Evolutionary conservation across 1,140 invertebrate species (phyloP), one percentile per base, ranked within the genome.

Genomic region (Arion vulgaris): DNA sequence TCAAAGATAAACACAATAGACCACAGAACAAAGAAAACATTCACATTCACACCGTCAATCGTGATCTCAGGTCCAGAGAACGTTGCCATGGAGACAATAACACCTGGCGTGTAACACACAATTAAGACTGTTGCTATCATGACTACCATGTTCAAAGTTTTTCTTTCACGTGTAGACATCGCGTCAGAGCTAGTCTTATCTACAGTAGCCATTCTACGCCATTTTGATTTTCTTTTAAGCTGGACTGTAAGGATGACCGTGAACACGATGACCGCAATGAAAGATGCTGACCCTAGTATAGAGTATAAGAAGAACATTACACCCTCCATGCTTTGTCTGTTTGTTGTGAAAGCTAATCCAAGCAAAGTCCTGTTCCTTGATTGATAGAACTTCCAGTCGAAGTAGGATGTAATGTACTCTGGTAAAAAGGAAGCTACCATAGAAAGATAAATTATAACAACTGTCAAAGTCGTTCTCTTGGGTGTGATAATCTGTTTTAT

Each of bases 401-500:
- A 13, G n/a, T 73, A 73, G 11, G 38, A 41, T 26, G 71, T 41
- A 9, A 5, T 5, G 23, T 73, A 73, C n/a, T 73, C 71, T 39
- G 71, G 71, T 2, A 73, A 1, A 15, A 45, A 26, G 5, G 1
- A 73, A 9, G n/a, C 1, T 13, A 73, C 23, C 5, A 9, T 73
- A 4, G 57, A 17, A 26, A 34, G 9, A 32, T 76, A 76, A 34
- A 53, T 76, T 1, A 34, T 4, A 9, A 1, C 4, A 1, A 76
- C 13, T 1, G 36, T 32, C 1, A 76, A 11, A n/a, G 49, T 32
- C 28, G 74, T 53, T 17, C 74, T 15, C 34, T 19, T 57, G 34
- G 53, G 51, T 2, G 76, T 78, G 0, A 78, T 78, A 23, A 78
- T 78, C 7, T 78, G 26, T 32, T 76, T 76, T 51, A 76, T 41